phyloP scores from a whole-genome alignment of 2,797 vertebrate species.

The Champsocephalus gunnari region DNA sequence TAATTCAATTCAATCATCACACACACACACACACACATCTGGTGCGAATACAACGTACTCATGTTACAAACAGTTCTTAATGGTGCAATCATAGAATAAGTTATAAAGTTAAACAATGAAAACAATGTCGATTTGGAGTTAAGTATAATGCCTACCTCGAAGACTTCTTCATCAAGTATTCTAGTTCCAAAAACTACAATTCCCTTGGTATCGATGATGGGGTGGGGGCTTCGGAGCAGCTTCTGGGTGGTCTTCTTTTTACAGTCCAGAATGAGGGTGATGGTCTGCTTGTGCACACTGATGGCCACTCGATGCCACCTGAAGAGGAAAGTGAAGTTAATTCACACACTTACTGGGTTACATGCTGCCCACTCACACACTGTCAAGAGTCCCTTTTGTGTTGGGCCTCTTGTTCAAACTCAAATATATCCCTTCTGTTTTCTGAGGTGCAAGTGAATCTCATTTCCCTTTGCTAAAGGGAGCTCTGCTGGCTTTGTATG shows the following conservation, averaged over 20 bases:
- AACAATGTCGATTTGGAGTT: not conserved
- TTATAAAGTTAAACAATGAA: not conserved
- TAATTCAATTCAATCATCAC: not conserved
- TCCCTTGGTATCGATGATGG: conserved; percentile 95
- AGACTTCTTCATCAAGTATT: conserved; percentile 98
- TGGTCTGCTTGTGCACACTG: conserved; percentile 94
- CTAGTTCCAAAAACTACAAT: conserved; percentile 97
- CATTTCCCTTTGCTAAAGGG: not conserved
- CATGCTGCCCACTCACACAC: conserved; percentile 14
- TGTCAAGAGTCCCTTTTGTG: conserved; percentile 27
- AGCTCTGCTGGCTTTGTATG: too few relatives aligned
- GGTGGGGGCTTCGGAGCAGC: conserved; percentile 89
- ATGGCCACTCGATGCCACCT: conserved; percentile 98
- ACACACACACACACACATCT: not conserved
- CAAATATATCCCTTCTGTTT: conserved; percentile 27
- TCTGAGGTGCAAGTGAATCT: not conserved
- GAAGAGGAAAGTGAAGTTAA: conserved; percentile 43
- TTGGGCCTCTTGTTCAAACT: conserved; percentile 36
- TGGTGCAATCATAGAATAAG: not conserved
- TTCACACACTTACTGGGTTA: conserved; percentile 65
- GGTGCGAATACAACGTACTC: not conserved
- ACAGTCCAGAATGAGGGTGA: conserved; percentile 96
- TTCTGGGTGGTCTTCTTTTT: conserved; percentile 92
- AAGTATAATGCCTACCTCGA: conserved; percentile 88
- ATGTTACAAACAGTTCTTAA: not conserved